Evolutionary conservation across 2,113 vertebrate genomes (phyloP).

Genomic region (Dendrocopos noguchii): DNA sequence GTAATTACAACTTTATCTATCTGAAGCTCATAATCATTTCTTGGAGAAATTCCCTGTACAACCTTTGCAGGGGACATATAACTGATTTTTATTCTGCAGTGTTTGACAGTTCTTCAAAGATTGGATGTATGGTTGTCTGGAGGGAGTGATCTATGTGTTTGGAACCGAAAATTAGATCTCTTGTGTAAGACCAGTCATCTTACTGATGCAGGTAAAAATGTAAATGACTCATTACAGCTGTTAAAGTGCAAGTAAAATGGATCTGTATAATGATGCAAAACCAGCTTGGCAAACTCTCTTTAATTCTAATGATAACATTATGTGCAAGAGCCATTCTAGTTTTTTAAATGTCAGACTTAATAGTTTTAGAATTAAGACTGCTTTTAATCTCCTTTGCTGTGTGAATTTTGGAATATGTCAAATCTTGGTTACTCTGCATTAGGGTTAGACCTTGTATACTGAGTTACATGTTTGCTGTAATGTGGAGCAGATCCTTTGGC

Average conservation of each 20-base stretch:
- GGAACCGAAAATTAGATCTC: slow-evolving; percentile 89
- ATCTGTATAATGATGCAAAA: slow-evolving; percentile 57
- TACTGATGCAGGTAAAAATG: slow-evolving; percentile 88
- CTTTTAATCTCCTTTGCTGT: slow-evolving; percentile 1
- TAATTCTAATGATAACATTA: slow-evolving; percentile 63
- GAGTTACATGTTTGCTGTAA: background rate
- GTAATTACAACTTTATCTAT: background rate
- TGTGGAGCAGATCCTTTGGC: background rate
- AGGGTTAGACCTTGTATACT: background rate
- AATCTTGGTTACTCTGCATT: background rate
- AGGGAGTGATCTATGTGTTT: slow-evolving; percentile 90
- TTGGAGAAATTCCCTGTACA: slow-evolving; percentile 40
- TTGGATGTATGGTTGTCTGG: slow-evolving; percentile 90
- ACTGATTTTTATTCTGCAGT: slow-evolving; percentile 80
- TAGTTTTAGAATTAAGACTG: slow-evolving; percentile 1
- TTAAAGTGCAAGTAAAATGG: slow-evolving; percentile 58
- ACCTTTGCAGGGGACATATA: slow-evolving; percentile 34
- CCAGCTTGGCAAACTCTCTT: slow-evolving; percentile 45
- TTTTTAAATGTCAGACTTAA: slow-evolving; percentile 48
- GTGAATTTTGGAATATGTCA: slow-evolving; percentile 24
- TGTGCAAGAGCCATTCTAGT: slow-evolving; percentile 16
- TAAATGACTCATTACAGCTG: slow-evolving; percentile 56
- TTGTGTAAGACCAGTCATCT: slow-evolving; percentile 86
- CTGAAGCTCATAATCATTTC: background rate
- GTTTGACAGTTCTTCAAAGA: slow-evolving; percentile 87